Base-by-base conservation (phyloP, 1,140 invertebrate genomes). In the Diplogasteroides magnus region DNA sequence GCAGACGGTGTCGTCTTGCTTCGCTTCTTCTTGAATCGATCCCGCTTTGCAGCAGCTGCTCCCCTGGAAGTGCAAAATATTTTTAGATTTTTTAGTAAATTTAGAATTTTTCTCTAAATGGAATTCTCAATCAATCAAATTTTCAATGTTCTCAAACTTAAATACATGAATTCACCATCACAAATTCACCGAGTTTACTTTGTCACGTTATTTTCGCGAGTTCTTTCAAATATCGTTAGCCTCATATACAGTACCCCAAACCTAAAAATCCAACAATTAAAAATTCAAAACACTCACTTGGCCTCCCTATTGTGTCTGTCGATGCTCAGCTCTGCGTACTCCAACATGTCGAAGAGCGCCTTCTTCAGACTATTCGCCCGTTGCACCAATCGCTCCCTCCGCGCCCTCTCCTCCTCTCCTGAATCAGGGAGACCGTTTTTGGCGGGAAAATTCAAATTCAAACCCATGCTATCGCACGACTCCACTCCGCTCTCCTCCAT, bases 301-400 rank as follows among this genome's bases (percentile, higher is more conserved):
- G 37, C 37, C 37, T 48, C 64, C 19, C 62, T 27, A 32, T 70
- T 66, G 67, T 61, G 67, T 88, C 88, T 83, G 88, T 88, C 73
- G 86, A 86, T 32, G n/a, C 62, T 63, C 79, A 88, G 88, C 81
- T 89, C 87, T 26, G 85, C 84, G 59, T 85, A 85, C 23, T 85
- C 85, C 26, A 69, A 64, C 64, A 72, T 70, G 25, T 74, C 67
- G 59, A 69, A 32, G 48, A 67, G 26, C 59, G 75, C 61, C 48
- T 72, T 72, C 48, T 72, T 72, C 1, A 72, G 56, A 29, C 59
- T 62, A 26, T 72, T 68, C 27, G 70, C 70, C 29, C 67, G 32
- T 27, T 59, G 57, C 0, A 67, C 65, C 0, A 67, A 31, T 2
- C 55, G 59, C 31, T 67, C 65, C 2, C 63, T 23, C 19, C 57